phyloP scores from a whole-genome alignment of 1,140 invertebrate genomes.

The Zelostemma sp. region DNA sequence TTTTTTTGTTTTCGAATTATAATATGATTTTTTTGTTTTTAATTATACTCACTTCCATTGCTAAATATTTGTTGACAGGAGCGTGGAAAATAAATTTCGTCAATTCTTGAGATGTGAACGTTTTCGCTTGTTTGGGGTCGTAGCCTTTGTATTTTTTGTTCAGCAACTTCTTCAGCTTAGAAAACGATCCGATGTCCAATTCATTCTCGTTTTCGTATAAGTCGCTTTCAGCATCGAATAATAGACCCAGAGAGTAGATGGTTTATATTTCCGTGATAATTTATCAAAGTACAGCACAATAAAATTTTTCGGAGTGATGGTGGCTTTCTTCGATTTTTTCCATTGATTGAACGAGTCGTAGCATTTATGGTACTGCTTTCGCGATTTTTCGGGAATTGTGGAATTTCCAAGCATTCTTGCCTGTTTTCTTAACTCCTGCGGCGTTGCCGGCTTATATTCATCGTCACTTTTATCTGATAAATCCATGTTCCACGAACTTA shows the following conservation, averaged over 20 bases:
- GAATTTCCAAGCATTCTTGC: no score
- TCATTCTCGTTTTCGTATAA: constrained; percentile 1
- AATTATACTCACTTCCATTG: not conserved
- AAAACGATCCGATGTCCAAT: constrained; percentile 17
- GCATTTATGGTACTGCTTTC: constrained; percentile 4
- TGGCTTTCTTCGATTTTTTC: no score
- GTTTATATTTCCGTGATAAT: constrained; percentile 10
- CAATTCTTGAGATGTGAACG: not conserved
- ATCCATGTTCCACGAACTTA: no score
- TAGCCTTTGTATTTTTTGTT: constrained; percentile 19
- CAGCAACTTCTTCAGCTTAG: constrained; percentile 10
- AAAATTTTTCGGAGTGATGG: no score
- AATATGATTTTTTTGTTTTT: constrained; percentile 8
- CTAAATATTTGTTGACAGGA: constrained; percentile 10
- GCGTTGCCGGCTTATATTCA: no score
- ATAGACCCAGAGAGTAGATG: constrained; percentile 13
- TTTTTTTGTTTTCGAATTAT: not conserved
- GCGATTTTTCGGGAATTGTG: constrained; percentile 8
- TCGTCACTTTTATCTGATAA: no score
- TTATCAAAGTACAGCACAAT: constrained; percentile 22
- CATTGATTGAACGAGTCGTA: constrained; percentile 14
- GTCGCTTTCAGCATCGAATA: constrained; percentile 22
- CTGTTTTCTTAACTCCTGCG: no score
- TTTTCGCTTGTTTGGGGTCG: not conserved
- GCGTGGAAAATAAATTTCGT: constrained; percentile 15